A percentile compares a stretch with the other conserved stretches of the same genome.
Evolutionary conservation across 2,888 invertebrate species (phyloP).

Genomic region (Oligia latruncula): DNA sequence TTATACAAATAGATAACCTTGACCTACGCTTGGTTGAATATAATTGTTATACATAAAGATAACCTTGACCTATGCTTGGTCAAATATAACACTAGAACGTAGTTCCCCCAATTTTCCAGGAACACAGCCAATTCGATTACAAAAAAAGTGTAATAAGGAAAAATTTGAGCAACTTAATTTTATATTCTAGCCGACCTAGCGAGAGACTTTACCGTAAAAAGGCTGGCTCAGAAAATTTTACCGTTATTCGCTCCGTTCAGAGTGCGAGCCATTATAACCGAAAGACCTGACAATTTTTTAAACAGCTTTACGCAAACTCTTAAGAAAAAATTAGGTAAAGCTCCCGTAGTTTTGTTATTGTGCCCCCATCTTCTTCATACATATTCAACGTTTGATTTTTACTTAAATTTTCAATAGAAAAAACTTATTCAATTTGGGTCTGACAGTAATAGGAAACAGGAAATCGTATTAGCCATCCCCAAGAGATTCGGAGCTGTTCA

Average conservation of each 20-base stretch:
- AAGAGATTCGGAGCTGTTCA: constrained; percentile 71
- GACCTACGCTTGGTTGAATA: too few species aligned
- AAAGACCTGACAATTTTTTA: constrained; percentile 55
- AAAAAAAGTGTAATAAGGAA: constrained; percentile 27
- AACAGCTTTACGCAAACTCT: constrained; percentile 31
- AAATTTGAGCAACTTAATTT: constrained; percentile 51
- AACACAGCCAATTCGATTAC: background rate
- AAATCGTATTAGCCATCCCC: constrained; percentile 80
- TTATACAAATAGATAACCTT: too few species aligned
- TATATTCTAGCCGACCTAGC: constrained; percentile 37
- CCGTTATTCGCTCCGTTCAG: constrained; percentile 43
- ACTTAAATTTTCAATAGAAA: constrained; percentile 60
- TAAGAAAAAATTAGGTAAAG: constrained; percentile 44
- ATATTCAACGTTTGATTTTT: constrained; percentile 59
- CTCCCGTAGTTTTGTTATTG: constrained; percentile 51
- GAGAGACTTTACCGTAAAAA: constrained; percentile 53
- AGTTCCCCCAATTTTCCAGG: background rate
- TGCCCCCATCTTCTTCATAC: constrained; percentile 46
- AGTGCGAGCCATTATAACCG: constrained; percentile 48
- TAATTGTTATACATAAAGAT: background rate
- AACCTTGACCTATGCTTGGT: too few species aligned
- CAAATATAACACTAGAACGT: background rate
- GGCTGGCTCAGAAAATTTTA: constrained; percentile 49
- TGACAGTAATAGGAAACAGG: constrained; percentile 79
- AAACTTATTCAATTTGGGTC: constrained; percentile 78